These are phyloP conservation scores for Lanius ludovicianus DNA, from an alignment of 2,113 vertebrate species.

Conservation along the genomic window DNA sequence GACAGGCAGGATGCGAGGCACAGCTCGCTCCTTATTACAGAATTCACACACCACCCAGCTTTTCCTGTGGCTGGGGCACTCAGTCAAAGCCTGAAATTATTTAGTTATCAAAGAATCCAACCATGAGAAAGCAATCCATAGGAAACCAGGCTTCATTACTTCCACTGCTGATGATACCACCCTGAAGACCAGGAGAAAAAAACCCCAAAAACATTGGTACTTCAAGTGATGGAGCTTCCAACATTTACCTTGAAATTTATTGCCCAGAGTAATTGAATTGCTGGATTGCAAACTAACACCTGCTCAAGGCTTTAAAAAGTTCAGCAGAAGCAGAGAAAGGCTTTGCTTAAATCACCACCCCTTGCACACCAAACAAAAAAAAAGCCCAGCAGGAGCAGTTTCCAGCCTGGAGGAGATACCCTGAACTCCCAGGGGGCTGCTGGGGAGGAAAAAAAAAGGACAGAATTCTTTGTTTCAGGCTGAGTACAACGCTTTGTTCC, in stretches of 20 bases:
- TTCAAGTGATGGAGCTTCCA: constrained; percentile 10
- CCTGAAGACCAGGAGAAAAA: background rate
- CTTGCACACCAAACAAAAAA: too few species aligned
- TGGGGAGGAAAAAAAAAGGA: too few species aligned
- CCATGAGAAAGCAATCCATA: constrained; percentile 34
- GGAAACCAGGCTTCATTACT: constrained; percentile 43
- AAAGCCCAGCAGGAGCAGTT: background rate
- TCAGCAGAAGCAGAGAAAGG: background rate
- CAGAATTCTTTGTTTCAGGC: background rate
- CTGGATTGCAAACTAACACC: constrained; percentile 18
- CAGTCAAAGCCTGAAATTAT: background rate
- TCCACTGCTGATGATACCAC: background rate
- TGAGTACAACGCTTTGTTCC: background rate
- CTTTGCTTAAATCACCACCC: background rate
- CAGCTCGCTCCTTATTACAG: background rate
- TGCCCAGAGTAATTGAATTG: constrained; percentile 37
- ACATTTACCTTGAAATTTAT: constrained; percentile 34
- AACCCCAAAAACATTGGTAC: background rate
- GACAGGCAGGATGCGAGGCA: background rate
- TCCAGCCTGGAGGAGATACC: background rate
- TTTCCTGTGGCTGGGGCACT: background rate
- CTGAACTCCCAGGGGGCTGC: background rate
- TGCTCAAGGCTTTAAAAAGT: background rate
- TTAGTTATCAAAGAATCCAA: constrained; percentile 43
- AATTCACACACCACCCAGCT: background rate